phyloP scores from a whole-genome alignment of 2,113 vertebrate genomes.

The Scytalopus superciliaris region DNA sequence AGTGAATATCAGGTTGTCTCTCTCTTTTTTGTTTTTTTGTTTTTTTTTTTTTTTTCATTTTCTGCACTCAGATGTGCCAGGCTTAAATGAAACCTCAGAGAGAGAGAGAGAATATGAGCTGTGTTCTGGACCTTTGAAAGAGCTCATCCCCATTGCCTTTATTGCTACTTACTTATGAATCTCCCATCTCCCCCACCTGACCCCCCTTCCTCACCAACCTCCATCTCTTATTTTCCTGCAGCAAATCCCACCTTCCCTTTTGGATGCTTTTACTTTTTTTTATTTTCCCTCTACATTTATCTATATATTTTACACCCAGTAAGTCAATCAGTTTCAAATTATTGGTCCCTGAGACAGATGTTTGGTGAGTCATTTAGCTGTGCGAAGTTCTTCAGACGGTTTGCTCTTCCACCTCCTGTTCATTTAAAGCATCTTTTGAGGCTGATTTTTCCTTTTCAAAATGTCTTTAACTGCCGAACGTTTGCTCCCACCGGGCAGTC shows the following conservation, averaged over 20 bases:
- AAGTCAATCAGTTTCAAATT: conserved; percentile 57
- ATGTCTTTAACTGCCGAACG: conserved; percentile 55
- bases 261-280: background rate
- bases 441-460: conserved; percentile 49
- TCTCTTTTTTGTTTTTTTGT: too few relatives aligned
- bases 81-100: conserved; percentile 49
- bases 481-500: conserved; percentile 68
- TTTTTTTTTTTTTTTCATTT: background rate
- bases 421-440: conserved; percentile 59
- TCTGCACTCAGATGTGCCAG: background rate
- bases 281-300: background rate
- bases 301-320: conserved; percentile 49
- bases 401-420: conserved; percentile 52
- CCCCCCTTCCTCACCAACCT: background rate
- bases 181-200: background rate
- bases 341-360: conserved; percentile 57
- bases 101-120: background rate
- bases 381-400: background rate
- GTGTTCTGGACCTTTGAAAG: background rate
- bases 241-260: background rate
- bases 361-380: conserved; percentile 42
- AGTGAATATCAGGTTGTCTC: conserved; percentile 42
- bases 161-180: conserved; percentile 21
- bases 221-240: background rate
- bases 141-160: background rate